Conservation (phyloP, 2,113 vertebrate species). For the Stegastes partitus region DNA sequence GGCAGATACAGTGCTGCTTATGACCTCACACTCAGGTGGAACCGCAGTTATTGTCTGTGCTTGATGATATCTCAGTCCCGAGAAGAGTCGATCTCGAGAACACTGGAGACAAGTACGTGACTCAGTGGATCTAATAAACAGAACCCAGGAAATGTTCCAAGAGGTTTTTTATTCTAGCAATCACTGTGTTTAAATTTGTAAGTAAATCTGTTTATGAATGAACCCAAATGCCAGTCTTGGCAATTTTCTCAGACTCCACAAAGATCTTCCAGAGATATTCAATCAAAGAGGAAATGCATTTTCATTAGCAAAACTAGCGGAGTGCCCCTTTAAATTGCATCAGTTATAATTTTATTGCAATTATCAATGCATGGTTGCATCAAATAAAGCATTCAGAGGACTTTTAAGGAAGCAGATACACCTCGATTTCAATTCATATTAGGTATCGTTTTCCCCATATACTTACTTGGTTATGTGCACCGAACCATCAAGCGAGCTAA, state of each 20-base stretch:
- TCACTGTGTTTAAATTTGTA: background rate
- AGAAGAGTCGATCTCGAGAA: conserved; percentile 1
- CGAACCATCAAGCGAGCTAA: background rate
- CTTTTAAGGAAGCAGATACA: background rate
- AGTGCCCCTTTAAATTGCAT: no score
- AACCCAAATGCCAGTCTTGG: background rate
- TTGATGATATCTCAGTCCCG: background rate
- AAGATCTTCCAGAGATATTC: no score
- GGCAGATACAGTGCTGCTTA: background rate
- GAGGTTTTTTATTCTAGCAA: background rate
- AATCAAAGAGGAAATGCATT: no score
- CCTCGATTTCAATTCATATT: no score
- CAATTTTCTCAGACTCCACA: background rate
- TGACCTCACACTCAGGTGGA: conserved; percentile 12
- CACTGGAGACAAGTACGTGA: background rate
- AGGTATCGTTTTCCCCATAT: no score
- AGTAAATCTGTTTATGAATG: no score
- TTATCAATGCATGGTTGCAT: background rate
- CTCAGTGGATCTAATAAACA: no score
- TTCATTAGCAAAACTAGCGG: no score
- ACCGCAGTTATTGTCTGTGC: conserved; percentile 5
- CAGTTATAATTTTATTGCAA: no score
- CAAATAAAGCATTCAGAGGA: background rate
- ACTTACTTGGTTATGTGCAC: background rate
- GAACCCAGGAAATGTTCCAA: background rate